Evolutionary conservation across 1,140 invertebrate species (phyloP).

Genomic region (Diachasma alloeum): DNA sequence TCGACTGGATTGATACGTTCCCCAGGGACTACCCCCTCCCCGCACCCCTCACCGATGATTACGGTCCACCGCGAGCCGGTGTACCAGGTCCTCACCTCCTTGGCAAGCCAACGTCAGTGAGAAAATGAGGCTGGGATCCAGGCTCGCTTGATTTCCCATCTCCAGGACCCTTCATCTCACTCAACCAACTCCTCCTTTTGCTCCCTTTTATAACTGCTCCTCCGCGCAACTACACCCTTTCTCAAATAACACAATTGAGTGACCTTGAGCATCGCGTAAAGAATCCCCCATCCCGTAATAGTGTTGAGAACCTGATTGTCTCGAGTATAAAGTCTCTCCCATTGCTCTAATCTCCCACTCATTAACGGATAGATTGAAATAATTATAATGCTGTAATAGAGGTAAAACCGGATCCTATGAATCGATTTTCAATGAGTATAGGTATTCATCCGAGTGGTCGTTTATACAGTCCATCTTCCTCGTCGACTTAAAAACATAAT

Average conservation of each 20-base stretch:
- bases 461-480: neutral
- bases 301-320: neutral
- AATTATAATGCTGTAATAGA: constrained; percentile 1
- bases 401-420: neutral
- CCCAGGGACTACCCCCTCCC: constrained; percentile 22
- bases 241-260: neutral
- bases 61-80: constrained; percentile 11
- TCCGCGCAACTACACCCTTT: neutral
- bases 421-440: neutral
- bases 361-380: constrained; percentile 10
- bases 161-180: neutral
- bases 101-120: constrained; percentile 17
- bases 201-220: neutral
- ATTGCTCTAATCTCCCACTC: neutral
- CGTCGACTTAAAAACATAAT: neutral
- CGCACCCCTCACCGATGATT: constrained; percentile 22
- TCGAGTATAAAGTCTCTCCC: neutral
- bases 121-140: constrained; percentile 14
- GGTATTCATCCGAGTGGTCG: neutral
- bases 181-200: neutral
- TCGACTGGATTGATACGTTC: constrained; percentile 37
- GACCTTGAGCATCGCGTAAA: neutral
- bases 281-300: neutral
- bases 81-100: neutral
- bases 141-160: neutral